Base-by-base conservation (phyloP, 2,797 vertebrate species). In the Poliocrania exsul region DNA sequence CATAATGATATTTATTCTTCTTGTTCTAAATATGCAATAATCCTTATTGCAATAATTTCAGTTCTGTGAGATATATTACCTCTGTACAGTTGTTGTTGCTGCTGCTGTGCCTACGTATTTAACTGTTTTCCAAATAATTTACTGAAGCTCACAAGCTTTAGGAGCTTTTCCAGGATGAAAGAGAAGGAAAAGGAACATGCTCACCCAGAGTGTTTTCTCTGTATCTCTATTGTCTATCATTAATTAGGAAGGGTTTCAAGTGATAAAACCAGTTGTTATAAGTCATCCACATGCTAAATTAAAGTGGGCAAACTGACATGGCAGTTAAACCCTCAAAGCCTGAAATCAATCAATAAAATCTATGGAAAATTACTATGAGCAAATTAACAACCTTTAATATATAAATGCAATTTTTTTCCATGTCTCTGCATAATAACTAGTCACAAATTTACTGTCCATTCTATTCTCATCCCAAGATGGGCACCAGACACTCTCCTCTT, bases 331-430 rank as follows among this genome's bases (percentile, higher is more conserved):
- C 87, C 64, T 79, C 78, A 94, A 95, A 96, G 88, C 64, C 86
- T 93, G 85, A 96, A 94, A 56, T 46, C 75, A 84, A 94, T 97
- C 95, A 93, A 94, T 97, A 95, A 95, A 95, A 93, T 96, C 91
- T 87, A 91, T 96, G 95, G 91, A 94, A 97, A 96, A 96, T 95
- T 92, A 90, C 91, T 95, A 78, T 35, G 29, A 49, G 57, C 65
- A 51, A 88, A 90, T 95, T 92, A 97, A 93, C 92, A 65, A 75
- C 35, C 92, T 88, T 86, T 86, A 50, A 88, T 80, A 92, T 26
- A 81, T 49, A 88, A 92, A 89, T 75, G 73, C 17, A 91, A 15
- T 44, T 81, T 64, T 57, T 12, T 18, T 8, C 7, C 57, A 49
- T 3, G 5, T 49, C 67, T 67, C 53, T 90, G 46, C 58, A 57